Evolutionary conservation across 2,797 vertebrate species (phyloP).

Genomic region (Arrhamphus sclerolepis): DNA sequence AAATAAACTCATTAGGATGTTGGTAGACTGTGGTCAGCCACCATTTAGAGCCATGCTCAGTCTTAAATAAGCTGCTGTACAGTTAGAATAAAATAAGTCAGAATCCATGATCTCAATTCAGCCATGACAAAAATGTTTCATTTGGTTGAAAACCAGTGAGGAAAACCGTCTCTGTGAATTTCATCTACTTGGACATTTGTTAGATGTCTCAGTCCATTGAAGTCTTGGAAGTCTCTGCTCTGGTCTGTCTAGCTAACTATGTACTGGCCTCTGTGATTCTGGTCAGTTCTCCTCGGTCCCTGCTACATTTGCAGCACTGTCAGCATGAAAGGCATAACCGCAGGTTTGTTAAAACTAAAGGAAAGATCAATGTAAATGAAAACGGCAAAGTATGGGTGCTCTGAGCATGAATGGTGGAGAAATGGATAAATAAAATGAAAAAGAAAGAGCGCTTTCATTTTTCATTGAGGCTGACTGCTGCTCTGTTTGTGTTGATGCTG

Average conservation of each 20-base stretch:
- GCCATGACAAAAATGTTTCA: constrained; percentile 9
- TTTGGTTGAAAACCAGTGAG: constrained; percentile 8
- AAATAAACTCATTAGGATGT: no score
- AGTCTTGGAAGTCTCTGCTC: not conserved
- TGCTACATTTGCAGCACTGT: not conserved
- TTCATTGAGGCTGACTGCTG: not conserved
- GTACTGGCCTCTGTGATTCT: not conserved
- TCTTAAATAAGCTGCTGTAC: no score
- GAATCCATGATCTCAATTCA: constrained; percentile 6
- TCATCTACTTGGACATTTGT: not conserved
- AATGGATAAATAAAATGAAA: not conserved
- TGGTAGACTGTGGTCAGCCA: no score
- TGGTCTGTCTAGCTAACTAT: constrained; percentile 1
- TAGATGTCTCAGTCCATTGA: constrained; percentile 5
- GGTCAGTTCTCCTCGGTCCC: not conserved
- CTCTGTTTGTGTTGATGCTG: constrained; percentile 6
- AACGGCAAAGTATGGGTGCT: no score
- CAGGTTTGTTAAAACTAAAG: no score
- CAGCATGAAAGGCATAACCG: not conserved
- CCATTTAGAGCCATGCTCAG: no score
- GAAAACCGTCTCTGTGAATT: constrained; percentile 8
- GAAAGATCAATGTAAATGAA: no score
- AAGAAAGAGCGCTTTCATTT: no score
- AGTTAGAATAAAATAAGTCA: no score
- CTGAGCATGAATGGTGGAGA: not conserved